Evolutionary conservation across 1,140 invertebrate species (phyloP).

Genomic region (Pachypsylla venusta): DNA sequence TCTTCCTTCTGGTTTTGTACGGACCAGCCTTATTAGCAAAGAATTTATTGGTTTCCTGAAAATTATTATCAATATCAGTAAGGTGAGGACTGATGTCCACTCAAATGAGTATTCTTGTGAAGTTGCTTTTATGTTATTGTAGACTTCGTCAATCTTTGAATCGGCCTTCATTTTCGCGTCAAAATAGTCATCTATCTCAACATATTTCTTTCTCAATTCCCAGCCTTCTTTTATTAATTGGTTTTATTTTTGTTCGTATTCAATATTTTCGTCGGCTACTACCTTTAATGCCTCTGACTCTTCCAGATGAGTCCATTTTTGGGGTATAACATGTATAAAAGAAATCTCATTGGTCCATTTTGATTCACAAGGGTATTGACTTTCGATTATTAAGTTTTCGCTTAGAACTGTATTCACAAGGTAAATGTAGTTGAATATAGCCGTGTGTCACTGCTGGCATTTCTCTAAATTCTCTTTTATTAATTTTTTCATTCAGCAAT

Average conservation of each 20-base stretch:
- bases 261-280: not conserved
- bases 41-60: not conserved
- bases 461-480: not conserved
- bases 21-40: not conserved
- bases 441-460: not conserved
- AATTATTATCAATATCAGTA: not conserved
- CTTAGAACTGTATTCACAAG: not conserved
- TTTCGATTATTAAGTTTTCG: not conserved
- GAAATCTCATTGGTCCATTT: not conserved
- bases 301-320: not conserved
- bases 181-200: not conserved
- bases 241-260: not conserved
- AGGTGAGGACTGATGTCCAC: not conserved
- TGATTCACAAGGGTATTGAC: not conserved
- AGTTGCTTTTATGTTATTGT: not conserved
- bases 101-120: not conserved
- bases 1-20: too few relatives aligned
- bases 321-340: not conserved
- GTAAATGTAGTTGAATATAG: not conserved
- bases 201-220: not conserved
- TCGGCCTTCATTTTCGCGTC: too few relatives aligned
- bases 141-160: not conserved
- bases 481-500: not conserved
- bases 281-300: not conserved
- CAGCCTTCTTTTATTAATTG: not conserved